Base-by-base conservation (phyloP, 2,888 invertebrate species). In the Pyralis farinalis region DNA sequence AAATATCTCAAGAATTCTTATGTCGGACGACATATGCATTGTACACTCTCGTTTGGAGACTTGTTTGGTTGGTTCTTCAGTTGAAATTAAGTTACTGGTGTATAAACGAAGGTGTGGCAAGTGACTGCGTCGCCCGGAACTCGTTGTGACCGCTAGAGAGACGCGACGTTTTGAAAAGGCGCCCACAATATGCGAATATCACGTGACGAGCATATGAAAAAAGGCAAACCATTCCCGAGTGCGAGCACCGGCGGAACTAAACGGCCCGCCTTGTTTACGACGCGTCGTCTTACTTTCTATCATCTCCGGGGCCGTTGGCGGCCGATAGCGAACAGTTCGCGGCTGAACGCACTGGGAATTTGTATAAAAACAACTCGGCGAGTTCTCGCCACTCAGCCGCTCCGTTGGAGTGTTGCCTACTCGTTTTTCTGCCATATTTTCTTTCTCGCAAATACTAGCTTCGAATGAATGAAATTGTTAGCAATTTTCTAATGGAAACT, bases 241-340 rank as follows among this genome's bases (percentile, higher is more conserved):
- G 34, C 21, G 34, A 34, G 21, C 20, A 21, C 9, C 11, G 21
- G 7, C 10, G 21, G 21, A 12, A n/a, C n/a, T n/a, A n/a, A 28
- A 12, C 2, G 12, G 27, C 7, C n/a, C 4, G 25, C 27, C 39
- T 40, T 46, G 46, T 47, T 49, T 47, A 45, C 43, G 40, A 29
- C 34, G 22, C 16, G 40, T 31, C 31, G n/a, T 9, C 45, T 42
- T 42, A 41, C 44, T 43, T 50, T 44, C 27, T 16, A 4, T 16
- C 16, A 16, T 16, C 16, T 3, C 16, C 4, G 2, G 16, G 40
- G 29, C 40, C 29, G 25, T 40, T 41, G 44, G 44, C 47, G 47
- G 33, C 44, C 43, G 44, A 51, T 48, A 43, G 34, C 41, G 43
- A 44, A 44, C 41, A 42, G 50, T 47, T 37, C 20, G 37, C 40